Conservation (phyloP, 92 coral and sea anemone genomes). For the Palythoa heliodiscus region DNA sequence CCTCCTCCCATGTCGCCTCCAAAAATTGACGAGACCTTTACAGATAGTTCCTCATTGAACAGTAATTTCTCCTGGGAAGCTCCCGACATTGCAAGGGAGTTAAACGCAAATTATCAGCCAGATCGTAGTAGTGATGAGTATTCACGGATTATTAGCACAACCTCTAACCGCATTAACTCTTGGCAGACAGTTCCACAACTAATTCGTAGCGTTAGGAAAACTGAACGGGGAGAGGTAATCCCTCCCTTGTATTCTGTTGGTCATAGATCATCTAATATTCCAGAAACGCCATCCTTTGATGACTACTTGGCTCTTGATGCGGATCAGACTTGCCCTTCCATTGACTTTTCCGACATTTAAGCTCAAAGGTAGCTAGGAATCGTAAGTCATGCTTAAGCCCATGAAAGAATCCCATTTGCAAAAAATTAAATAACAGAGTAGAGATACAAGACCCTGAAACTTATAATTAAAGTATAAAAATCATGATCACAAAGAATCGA, state of each 20-base stretch:
- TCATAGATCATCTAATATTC: constrained; percentile 54
- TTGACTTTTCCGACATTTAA: constrained; percentile 94
- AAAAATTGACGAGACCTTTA: constrained; percentile 59
- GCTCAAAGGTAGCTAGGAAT: constrained; percentile 8
- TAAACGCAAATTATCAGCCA: constrained; percentile 55
- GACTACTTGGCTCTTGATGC: constrained; percentile 94
- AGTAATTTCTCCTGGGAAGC: constrained; percentile 90
- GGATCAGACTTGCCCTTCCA: constrained; percentile 97
- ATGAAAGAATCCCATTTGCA: neutral
- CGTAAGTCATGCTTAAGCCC: neutral
- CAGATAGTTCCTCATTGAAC: constrained; percentile 63
- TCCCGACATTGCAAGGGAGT: constrained; percentile 79
- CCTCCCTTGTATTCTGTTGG: constrained; percentile 58
- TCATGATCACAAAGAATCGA: too few species aligned
- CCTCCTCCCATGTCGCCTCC: constrained; percentile 74
- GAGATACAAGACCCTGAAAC: neutral
- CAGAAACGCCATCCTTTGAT: constrained; percentile 93
- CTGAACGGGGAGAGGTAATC: constrained; percentile 62
- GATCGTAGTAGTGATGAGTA: constrained; percentile 23
- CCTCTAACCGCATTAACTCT: constrained; percentile 40
- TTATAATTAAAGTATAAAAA: too few species aligned
- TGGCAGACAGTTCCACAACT: constrained; percentile 74
- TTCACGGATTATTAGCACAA: constrained; percentile 24
- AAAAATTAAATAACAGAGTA: neutral
- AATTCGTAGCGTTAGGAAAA: constrained; percentile 32